These are phyloP conservation scores for Hemichromis elongatus DNA, from an alignment of 2,113 vertebrate species.

Conservation along the genomic window DNA sequence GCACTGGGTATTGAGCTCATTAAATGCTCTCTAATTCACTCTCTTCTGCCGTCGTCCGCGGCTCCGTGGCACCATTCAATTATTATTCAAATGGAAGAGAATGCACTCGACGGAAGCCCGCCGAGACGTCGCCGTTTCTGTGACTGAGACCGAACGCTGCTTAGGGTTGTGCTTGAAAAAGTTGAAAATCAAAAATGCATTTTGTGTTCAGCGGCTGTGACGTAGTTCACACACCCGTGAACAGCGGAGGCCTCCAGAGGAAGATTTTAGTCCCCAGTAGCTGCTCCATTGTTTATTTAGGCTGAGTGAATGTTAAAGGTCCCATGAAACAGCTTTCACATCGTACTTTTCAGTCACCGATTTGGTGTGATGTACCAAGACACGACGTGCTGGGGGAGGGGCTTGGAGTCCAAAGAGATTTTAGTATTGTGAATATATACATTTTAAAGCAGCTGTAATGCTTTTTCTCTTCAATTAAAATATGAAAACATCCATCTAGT, in stretches of 20 bases:
- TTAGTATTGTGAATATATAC: not conserved
- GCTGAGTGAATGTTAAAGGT: slow-evolving; percentile 6
- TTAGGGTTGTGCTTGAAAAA: not conserved
- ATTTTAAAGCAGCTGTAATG: not conserved
- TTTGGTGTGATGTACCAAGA: not conserved
- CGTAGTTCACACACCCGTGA: not conserved
- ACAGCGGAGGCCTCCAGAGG: not conserved
- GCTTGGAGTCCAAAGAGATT: not conserved
- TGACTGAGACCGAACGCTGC: not conserved
- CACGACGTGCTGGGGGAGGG: not conserved
- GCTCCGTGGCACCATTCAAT: slow-evolving; percentile 37
- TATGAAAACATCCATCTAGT: not conserved
- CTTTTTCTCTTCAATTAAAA: not conserved
- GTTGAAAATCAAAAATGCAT: slow-evolving; percentile 16
- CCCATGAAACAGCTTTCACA: not conserved
- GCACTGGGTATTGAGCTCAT: slow-evolving; percentile 51
- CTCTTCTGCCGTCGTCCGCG: slow-evolving; percentile 11
- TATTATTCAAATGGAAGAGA: slow-evolving; percentile 59
- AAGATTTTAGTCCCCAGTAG: not conserved
- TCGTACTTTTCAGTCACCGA: not conserved
- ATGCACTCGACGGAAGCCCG: slow-evolving; percentile 21
- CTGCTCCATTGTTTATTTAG: slow-evolving; percentile 26
- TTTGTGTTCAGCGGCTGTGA: slow-evolving; percentile 7
- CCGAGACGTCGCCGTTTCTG: not conserved
- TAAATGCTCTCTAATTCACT: slow-evolving; percentile 59